Percentiles rank a stretch among this genome's conserved stretches.
phyloP scores from a whole-genome alignment of 2,888 invertebrate genomes.

The Drosophila tanythrix region DNA sequence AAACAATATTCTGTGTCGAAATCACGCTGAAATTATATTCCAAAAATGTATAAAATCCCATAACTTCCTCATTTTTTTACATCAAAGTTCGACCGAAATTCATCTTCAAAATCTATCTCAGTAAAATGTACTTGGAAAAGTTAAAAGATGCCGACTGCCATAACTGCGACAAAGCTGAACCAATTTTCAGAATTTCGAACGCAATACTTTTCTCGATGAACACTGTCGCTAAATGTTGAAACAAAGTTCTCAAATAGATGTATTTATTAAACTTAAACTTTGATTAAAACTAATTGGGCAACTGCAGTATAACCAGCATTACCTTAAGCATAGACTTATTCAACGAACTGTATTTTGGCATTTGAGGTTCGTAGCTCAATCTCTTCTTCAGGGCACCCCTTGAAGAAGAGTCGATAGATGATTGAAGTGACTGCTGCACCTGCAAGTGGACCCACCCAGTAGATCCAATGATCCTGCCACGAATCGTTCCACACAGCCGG shows the following conservation, averaged over 20 bases:
- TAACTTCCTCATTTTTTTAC: no score
- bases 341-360: slow-evolving; percentile 52
- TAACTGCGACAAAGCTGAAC: no score
- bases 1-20: not conserved
- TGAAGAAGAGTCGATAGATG: slow-evolving; percentile 84
- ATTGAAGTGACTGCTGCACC: slow-evolving; percentile 84
- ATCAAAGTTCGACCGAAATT: no score
- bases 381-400: slow-evolving; percentile 65
- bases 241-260: not conserved
- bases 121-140: no score
- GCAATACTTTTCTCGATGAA: no score
- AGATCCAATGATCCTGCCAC: slow-evolving; percentile 90
- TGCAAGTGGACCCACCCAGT: slow-evolving; percentile 88
- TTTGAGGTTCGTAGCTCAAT: slow-evolving; percentile 44
- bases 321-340: slow-evolving; percentile 33
- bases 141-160: no score
- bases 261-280: slow-evolving; percentile 28
- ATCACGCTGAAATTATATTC: not conserved
- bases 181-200: no score
- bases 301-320: not conserved
- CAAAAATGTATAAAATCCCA: not conserved
- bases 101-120: no score
- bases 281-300: slow-evolving; percentile 16
- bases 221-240: not conserved
- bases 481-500: slow-evolving; percentile 89